Evolutionary conservation across 2,888 invertebrate genomes (phyloP).

Genomic region (Erannis defoliaria): DNA sequence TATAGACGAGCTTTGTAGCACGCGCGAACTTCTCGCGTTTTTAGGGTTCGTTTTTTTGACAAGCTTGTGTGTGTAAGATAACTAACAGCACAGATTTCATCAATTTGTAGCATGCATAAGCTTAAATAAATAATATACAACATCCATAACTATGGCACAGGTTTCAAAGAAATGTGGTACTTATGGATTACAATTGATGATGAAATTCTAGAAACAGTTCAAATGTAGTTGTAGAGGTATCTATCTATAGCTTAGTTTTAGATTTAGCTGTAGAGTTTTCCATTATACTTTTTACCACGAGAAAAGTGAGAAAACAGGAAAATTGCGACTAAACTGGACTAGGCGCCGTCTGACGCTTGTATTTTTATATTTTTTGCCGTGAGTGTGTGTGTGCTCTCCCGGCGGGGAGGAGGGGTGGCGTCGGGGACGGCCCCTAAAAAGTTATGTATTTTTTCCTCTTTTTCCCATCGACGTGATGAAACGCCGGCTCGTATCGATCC

Average conservation of each 20-base stretch:
- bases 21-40: conserved; percentile 73
- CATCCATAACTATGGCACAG: no score
- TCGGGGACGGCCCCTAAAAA: conserved; percentile 82
- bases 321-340: neutral
- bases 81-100: no score
- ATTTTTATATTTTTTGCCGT: conserved; percentile 74
- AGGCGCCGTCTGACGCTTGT: conserved; percentile 29
- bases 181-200: no score
- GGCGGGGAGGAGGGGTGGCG: conserved; percentile 44
- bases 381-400: conserved; percentile 59
- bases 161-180: no score
- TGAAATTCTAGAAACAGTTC: no score
- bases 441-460: conserved; percentile 86
- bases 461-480: conserved; percentile 84
- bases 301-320: neutral
- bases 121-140: no score
- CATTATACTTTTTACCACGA: neutral
- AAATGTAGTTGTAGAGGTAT: no score
- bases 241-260: no score
- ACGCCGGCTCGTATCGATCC: conserved; percentile 82
- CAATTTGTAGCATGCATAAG: no score
- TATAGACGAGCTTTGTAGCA: conserved; percentile 74
- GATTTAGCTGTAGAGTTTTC: neutral
- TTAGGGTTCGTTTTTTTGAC: conserved; percentile 66
- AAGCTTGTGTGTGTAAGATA: conserved; percentile 52